These are phyloP conservation scores for Drosophila tanythrix DNA, from an alignment of 2,888 invertebrate species.

Conservation along the genomic window DNA sequence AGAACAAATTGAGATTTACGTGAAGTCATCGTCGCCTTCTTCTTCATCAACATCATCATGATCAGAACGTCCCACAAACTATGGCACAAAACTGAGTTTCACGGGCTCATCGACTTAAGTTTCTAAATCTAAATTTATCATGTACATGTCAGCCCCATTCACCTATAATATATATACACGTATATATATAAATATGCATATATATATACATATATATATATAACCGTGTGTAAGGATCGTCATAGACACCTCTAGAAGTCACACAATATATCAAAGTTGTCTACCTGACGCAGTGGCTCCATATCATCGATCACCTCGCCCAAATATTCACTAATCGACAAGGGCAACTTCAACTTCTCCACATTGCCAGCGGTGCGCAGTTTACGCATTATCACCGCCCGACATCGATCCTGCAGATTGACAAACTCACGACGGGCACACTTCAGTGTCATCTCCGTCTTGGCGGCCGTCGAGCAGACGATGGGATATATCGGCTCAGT, in stretches of 20 bases:
- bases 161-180: conserved; percentile 51
- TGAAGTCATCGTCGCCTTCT: neutral
- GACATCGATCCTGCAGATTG: conserved; percentile 89
- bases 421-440: conserved; percentile 87
- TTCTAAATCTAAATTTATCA: conserved; percentile 49
- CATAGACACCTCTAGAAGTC: conserved; percentile 67
- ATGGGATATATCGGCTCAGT: conserved; percentile 89
- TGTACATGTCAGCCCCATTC: conserved; percentile 44
- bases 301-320: conserved; percentile 86
- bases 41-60: neutral
- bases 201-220: neutral
- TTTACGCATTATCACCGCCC: conserved; percentile 87
- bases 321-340: conserved; percentile 87
- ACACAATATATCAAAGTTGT: conserved; percentile 84
- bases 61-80: conserved; percentile 19
- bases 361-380: conserved; percentile 86
- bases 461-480: conserved; percentile 90
- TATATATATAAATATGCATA: conserved; percentile 16
- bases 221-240: neutral
- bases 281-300: conserved; percentile 83
- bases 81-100: conserved; percentile 67
- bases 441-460: conserved; percentile 89
- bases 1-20: conserved; percentile 39
- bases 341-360: conserved; percentile 87
- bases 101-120: conserved; percentile 51